Evolutionary conservation across 2,888 invertebrate genomes (phyloP).

Genomic region (Coleophora flavipennella): DNA sequence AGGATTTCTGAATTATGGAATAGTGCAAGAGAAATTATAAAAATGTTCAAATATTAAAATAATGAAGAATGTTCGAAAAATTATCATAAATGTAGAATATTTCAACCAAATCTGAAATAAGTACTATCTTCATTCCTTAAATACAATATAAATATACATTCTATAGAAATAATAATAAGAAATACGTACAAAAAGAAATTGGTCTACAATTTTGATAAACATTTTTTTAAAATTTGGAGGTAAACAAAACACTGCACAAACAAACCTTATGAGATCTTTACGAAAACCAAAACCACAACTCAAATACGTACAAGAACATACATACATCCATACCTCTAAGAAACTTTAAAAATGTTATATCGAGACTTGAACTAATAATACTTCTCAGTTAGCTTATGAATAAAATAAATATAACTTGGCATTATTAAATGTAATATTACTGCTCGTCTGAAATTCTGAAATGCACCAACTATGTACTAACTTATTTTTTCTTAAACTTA

Average conservation of each 20-base stretch:
- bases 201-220: slow-evolving; percentile 36
- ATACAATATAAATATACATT: slow-evolving; percentile 24
- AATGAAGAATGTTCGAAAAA: slow-evolving; percentile 6
- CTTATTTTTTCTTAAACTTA: too few species aligned
- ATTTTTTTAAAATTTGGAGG: slow-evolving; percentile 67
- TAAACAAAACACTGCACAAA: slow-evolving; percentile 73
- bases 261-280: slow-evolving; percentile 72
- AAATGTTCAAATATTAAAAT: too few species aligned
- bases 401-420: slow-evolving; percentile 6
- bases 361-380: slow-evolving; percentile 59
- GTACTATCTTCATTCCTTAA: slow-evolving; percentile 27
- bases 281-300: slow-evolving; percentile 69
- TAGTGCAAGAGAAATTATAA: too few species aligned
- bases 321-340: slow-evolving; percentile 55
- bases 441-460: too few species aligned
- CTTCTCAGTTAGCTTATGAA: slow-evolving; percentile 39
- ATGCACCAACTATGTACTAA: too few species aligned
- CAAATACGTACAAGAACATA: slow-evolving; percentile 46
- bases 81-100: slow-evolving; percentile 12
- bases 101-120: slow-evolving; percentile 28
- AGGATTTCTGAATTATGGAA: too few species aligned
- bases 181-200: slow-evolving; percentile 27
- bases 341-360: slow-evolving; percentile 39
- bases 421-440: too few species aligned
- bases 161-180: slow-evolving; percentile 38